Evolutionary conservation across 2,888 invertebrate species (phyloP), one percentile per base, ranked within the genome.

Genomic region (Nasonia oneida): DNA sequence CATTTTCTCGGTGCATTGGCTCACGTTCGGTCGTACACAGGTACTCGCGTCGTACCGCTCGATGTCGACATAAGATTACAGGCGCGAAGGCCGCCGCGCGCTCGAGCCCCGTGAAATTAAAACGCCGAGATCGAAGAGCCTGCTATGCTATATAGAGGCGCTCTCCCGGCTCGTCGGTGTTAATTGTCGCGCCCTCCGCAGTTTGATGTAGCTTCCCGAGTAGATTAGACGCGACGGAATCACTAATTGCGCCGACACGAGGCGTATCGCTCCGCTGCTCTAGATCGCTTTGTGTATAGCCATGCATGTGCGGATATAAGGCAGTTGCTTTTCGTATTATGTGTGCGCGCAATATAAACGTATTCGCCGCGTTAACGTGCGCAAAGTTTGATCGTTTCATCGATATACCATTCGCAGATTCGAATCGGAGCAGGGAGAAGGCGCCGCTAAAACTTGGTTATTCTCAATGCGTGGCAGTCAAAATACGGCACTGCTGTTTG

Each of bases 1-100:
- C 77, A 64, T 80, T 80, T 80, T 80, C 80, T 70, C 70, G 80
- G 47, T 37, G 70, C 70, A 80, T 70, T 71, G 70, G 71, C 79
- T 14, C 47, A 67, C 10, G 15, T 50, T 14, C 29, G 3, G 23
- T 2, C n/a, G 4, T 23, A 18, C 23, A 61, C n/a, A 61, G 0
- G 0, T 61, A 15, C 37, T 37, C 37, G 37, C 37, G 37, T 37
- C 37, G 37, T 61, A 61, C 8, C 39, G 70, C 33, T 29, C 47
- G 42, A 80, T 80, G 70, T 80, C 80, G 37, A 71, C 53, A n/a
- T 50, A 47, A 80, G 70, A 80, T 73, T 73, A 73, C 42, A 39
- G n/a, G 76, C 53, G 53, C 76, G 33, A 18, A n/a, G 14, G 76
- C 50, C 75, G 61, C 37, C 37, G 37, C 15, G 18, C 37, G 15